Evolutionary conservation across 2,888 invertebrate species (phyloP).

Genomic region (Machimus atricapillus): DNA sequence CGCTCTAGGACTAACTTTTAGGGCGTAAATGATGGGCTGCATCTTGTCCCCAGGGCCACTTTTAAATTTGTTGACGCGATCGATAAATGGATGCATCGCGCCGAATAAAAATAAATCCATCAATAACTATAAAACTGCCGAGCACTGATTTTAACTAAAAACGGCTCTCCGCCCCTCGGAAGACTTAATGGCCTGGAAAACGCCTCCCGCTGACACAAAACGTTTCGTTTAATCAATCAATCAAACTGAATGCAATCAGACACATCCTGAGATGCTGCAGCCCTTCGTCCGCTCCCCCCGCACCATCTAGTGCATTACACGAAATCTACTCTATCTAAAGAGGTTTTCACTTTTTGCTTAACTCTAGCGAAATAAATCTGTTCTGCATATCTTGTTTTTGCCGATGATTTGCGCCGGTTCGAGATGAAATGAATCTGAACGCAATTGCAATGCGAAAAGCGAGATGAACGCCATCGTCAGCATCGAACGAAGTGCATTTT

Average conservation of each 20-base stretch:
- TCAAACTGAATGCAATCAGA: background rate
- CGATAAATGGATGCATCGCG: background rate
- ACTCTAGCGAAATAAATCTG: background rate
- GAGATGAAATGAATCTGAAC: background rate
- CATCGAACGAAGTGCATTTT: background rate
- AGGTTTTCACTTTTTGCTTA: conserved; percentile 3
- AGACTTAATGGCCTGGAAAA: background rate
- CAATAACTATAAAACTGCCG: background rate
- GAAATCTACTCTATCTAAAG: background rate
- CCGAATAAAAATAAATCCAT: background rate
- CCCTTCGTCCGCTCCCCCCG: background rate
- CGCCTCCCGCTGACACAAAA: background rate
- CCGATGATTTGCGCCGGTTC: background rate
- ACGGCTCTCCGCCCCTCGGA: background rate
- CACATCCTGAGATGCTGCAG: background rate
- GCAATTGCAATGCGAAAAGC: background rate
- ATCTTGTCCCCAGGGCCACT: background rate
- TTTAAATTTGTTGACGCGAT: background rate
- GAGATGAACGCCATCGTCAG: background rate
- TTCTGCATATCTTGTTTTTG: background rate
- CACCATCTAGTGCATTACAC: background rate
- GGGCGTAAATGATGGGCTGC: background rate
- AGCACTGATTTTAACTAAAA: background rate
- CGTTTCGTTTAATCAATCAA: background rate
- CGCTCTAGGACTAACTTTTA: background rate